phyloP scores from a whole-genome alignment of 2,888 invertebrate genomes.

The Nymphalis urticae region DNA sequence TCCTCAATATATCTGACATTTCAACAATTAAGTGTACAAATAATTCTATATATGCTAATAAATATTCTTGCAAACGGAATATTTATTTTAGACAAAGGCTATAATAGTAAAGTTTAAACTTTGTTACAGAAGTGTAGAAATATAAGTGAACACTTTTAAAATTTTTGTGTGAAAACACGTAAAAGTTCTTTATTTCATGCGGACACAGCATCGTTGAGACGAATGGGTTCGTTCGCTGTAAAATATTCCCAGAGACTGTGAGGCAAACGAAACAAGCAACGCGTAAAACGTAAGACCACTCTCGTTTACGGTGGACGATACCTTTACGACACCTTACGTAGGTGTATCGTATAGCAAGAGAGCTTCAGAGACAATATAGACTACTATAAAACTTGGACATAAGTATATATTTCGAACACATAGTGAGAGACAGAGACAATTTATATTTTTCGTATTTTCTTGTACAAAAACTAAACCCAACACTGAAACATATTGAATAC shows the following conservation, averaged over 20 bases:
- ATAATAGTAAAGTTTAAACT: constrained; percentile 21
- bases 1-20: neutral
- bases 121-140: constrained; percentile 25
- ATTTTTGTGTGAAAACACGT: constrained; percentile 52
- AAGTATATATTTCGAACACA: constrained; percentile 17
- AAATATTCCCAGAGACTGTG: constrained; percentile 63
- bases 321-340: constrained; percentile 37
- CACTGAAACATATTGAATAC: constrained; percentile 6
- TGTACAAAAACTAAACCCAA: constrained; percentile 4
- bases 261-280: constrained; percentile 58
- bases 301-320: constrained; percentile 59
- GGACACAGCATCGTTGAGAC: constrained; percentile 63
- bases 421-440: constrained; percentile 9
- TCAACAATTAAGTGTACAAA: neutral
- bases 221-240: constrained; percentile 59
- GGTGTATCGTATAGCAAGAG: constrained; percentile 11
- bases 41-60: neutral
- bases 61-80: neutral
- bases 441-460: constrained; percentile 11
- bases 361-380: constrained; percentile 19
- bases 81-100: constrained; percentile 7
- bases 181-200: constrained; percentile 67
- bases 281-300: constrained; percentile 61
- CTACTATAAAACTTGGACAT: constrained; percentile 27
- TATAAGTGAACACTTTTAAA: constrained; percentile 27